Evolutionary conservation across 2,113 vertebrate species (phyloP).

Genomic region (Rhodinocichla rosea): DNA sequence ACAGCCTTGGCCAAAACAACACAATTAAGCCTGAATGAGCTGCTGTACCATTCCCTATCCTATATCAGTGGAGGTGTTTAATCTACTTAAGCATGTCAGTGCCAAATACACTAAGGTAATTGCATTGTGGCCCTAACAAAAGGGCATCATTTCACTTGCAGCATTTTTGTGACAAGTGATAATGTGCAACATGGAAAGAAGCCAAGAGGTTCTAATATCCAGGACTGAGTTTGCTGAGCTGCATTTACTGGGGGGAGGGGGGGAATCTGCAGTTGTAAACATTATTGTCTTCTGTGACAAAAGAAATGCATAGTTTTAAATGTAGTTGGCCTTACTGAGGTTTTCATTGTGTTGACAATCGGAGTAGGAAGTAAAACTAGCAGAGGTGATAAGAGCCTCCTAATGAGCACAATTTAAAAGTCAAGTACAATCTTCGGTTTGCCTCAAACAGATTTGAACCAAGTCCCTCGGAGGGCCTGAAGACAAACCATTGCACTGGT

Average conservation of each 20-base stretch:
- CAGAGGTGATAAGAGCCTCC: not conserved
- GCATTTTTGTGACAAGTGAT: conserved; percentile 21
- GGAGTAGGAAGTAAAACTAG: not conserved
- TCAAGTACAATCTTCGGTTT: not conserved
- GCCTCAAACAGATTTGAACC: not conserved
- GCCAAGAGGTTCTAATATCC: not conserved
- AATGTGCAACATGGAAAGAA: conserved; percentile 26
- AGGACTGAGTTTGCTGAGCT: not conserved
- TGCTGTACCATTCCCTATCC: not conserved
- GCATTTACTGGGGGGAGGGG: not conserved
- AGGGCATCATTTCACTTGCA: conserved; percentile 1
- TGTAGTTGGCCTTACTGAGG: not conserved
- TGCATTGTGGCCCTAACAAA: not conserved
- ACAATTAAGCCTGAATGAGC: conserved; percentile 12
- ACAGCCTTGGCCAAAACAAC: conserved; percentile 24
- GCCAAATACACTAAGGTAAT: conserved; percentile 36
- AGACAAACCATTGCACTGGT: not conserved
- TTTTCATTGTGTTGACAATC: not conserved
- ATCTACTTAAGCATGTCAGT: conserved; percentile 16
- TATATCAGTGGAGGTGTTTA: not conserved
- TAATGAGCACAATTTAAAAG: not conserved
- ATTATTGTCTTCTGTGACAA: not conserved
- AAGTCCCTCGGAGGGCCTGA: accelerated
- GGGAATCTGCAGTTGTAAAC: not conserved
- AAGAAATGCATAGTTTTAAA: not conserved